Evolutionary conservation across 2,888 invertebrate genomes (phyloP).

Genomic region (Orgyia antiqua): DNA sequence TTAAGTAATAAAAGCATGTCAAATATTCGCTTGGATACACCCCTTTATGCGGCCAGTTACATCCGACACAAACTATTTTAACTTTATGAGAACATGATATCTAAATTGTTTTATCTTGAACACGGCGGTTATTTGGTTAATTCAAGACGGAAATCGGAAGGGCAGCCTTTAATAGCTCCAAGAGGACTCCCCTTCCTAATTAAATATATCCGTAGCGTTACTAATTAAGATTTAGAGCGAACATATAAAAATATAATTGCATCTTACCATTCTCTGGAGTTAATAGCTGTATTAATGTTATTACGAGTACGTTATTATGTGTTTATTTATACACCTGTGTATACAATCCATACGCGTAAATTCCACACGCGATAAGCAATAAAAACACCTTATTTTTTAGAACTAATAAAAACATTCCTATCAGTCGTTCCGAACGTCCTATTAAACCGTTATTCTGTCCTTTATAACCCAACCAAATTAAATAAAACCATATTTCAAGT

Average conservation of each 20-base stretch:
- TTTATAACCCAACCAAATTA: constrained; percentile 29
- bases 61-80: neutral
- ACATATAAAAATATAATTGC: constrained; percentile 4
- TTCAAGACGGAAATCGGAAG: constrained; percentile 3
- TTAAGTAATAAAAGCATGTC: no score
- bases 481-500: constrained; percentile 3
- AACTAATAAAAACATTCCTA: constrained; percentile 38
- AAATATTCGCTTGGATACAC: no score
- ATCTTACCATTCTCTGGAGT: constrained; percentile 1
- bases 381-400: constrained; percentile 38
- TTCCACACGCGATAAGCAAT: constrained; percentile 31
- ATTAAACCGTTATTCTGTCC: constrained; percentile 41
- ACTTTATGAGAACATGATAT: constrained; percentile 5
- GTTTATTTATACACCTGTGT: constrained; percentile 7
- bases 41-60: no score
- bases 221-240: constrained; percentile 16
- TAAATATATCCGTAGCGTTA: constrained; percentile 9
- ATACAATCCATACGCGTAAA: constrained; percentile 20
- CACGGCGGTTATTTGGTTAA: constrained; percentile 1
- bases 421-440: constrained; percentile 31
- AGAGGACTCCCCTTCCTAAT: constrained; percentile 7
- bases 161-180: constrained; percentile 3
- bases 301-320: constrained; percentile 1
- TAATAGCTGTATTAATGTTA: neutral
- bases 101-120: constrained; percentile 3